These are phyloP conservation scores for Caenorhabditis imperialis DNA, from an alignment of 2,888 invertebrate species.

Conservation along the genomic window DNA sequence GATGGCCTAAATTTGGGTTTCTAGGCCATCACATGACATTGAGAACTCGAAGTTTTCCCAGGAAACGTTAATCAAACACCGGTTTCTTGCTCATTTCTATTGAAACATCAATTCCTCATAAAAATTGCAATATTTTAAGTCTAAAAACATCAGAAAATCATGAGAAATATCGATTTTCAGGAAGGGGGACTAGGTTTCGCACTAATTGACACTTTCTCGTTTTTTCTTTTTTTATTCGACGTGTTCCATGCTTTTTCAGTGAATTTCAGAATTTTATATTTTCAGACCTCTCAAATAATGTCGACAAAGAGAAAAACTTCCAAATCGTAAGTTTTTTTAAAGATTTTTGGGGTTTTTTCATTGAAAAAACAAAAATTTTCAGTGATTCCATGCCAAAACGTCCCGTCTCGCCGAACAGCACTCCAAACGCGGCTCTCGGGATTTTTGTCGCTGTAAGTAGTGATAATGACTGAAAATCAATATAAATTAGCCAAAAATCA, in stretches of 20 bases:
- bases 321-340: constrained; percentile 24
- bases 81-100: constrained; percentile 28
- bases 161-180: background rate
- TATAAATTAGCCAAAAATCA: constrained; percentile 8
- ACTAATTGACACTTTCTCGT: constrained; percentile 30
- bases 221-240: constrained; percentile 26
- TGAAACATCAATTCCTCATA: no score
- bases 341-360: background rate
- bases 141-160: background rate
- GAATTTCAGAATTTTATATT: background rate
- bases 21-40: no score
- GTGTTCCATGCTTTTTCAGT: constrained; percentile 11
- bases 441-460: constrained; percentile 38
- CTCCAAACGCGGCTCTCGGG: constrained; percentile 42
- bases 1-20: constrained; percentile 32
- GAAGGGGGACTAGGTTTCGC: constrained; percentile 32
- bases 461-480: background rate
- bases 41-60: constrained; percentile 18
- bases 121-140: no score
- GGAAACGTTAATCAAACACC: constrained; percentile 8
- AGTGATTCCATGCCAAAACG: constrained; percentile 20
- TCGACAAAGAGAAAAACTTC: constrained; percentile 28
- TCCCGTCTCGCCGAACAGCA: constrained; percentile 39
- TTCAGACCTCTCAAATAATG: constrained; percentile 1
- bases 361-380: background rate